These are phyloP conservation scores for Philereme transversata DNA, from an alignment of 2,888 invertebrate genomes.

Conservation along the genomic window DNA sequence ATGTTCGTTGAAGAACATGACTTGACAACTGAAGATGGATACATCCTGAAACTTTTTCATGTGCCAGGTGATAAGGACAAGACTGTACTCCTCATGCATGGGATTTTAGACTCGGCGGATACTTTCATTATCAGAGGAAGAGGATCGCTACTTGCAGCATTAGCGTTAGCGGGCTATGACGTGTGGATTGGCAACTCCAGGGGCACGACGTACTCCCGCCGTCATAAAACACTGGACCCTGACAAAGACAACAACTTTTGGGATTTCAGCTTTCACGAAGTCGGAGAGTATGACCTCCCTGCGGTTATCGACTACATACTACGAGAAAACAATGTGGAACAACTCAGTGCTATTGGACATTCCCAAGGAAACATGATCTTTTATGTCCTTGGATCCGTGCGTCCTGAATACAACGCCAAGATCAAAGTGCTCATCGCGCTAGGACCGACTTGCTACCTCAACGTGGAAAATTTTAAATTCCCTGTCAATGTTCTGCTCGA, in stretches of 20 bases:
- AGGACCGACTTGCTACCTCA: slow-evolving; percentile 81
- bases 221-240: slow-evolving; percentile 70
- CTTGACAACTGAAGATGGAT: slow-evolving; percentile 53
- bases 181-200: slow-evolving; percentile 67
- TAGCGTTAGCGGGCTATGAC: slow-evolving; percentile 80
- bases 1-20: slow-evolving; percentile 39
- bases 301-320: slow-evolving; percentile 74
- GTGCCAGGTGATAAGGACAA: slow-evolving; percentile 41
- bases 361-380: slow-evolving; percentile 85
- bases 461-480: slow-evolving; percentile 27
- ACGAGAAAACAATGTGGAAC: slow-evolving; percentile 66
- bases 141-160: slow-evolving; percentile 42
- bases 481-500: slow-evolving; percentile 21
- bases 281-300: slow-evolving; percentile 87
- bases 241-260: slow-evolving; percentile 65
- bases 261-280: slow-evolving; percentile 86
- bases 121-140: slow-evolving; percentile 50
- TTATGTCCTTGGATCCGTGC: slow-evolving; percentile 75
- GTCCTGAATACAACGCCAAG: slow-evolving; percentile 82
- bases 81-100: slow-evolving; percentile 54
- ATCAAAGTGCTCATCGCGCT: slow-evolving; percentile 76
- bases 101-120: slow-evolving; percentile 50
- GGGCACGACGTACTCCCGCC: slow-evolving; percentile 84
- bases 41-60: slow-evolving; percentile 47
- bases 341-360: slow-evolving; percentile 86